Percentiles rank a stretch among this genome's conserved stretches.
These are phyloP conservation scores for Spea multiplicata DNA, from an alignment of 2,113 vertebrate genomes.

Conservation along the genomic window DNA sequence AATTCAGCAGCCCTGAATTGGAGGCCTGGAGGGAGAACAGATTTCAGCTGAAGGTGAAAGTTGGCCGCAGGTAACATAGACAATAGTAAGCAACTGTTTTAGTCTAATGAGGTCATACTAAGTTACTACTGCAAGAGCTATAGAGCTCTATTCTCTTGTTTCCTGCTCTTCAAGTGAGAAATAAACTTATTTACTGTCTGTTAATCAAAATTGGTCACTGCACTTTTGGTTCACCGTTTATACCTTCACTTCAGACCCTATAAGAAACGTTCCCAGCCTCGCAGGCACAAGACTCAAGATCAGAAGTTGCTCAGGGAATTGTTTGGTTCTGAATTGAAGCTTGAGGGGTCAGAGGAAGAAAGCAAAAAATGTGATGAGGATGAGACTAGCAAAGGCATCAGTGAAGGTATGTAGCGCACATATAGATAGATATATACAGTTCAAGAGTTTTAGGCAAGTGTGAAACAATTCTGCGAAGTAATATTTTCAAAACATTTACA, in stretches of 20 bases:
- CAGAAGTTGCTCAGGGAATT: constrained; percentile 79
- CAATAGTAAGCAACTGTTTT: too few species aligned
- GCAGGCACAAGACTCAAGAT: constrained; percentile 87
- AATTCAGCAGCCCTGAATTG: constrained; percentile 79
- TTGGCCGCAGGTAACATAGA: constrained; percentile 76
- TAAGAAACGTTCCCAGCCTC: constrained; percentile 82
- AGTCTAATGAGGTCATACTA: too few species aligned
- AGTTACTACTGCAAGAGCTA: too few species aligned
- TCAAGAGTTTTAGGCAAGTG: too few species aligned
- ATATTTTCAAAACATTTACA: too few species aligned
- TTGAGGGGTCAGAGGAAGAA: constrained; percentile 69
- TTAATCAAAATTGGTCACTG: too few species aligned
- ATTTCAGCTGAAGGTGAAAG: constrained; percentile 70
- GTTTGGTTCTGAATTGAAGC: constrained; percentile 57
- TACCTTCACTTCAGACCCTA: constrained; percentile 71
- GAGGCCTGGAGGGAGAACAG: constrained; percentile 83
- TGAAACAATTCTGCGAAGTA: too few species aligned
- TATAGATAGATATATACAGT: too few species aligned
- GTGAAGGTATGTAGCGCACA: not conserved
- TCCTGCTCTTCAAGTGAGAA: too few species aligned
- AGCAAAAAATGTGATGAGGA: constrained; percentile 62
- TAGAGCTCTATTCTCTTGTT: too few species aligned
- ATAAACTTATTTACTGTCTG: too few species aligned
- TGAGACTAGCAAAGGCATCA: constrained; percentile 49
- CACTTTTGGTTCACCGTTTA: too few species aligned